Evolutionary conservation across 2,888 invertebrate genomes (phyloP).

Genomic region (Shargacucullia verbasci): DNA sequence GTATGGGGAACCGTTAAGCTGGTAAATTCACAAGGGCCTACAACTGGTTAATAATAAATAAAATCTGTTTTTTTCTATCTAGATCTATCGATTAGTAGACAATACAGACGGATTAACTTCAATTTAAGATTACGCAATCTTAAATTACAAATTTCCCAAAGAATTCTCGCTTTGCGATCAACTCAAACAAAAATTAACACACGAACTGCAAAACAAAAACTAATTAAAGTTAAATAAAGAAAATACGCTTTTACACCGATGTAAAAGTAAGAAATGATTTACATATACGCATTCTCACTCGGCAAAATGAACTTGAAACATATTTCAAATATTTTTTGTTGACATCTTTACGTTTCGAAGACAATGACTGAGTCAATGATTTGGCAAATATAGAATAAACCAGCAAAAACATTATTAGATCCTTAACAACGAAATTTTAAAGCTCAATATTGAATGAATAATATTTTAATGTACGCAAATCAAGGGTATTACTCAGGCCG

Average conservation of each 20-base stretch:
- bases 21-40: too few relatives aligned
- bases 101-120: too few relatives aligned
- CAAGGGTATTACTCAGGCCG: conserved; percentile 1
- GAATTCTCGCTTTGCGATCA: too few relatives aligned
- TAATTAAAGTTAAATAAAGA: conserved; percentile 1
- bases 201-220: not conserved
- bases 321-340: conserved; percentile 68
- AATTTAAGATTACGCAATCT: too few relatives aligned
- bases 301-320: conserved; percentile 50
- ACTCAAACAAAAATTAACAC: too few relatives aligned
- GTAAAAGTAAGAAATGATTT: conserved; percentile 33
- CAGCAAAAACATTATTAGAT: not conserved
- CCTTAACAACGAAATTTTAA: rapidly evolving
- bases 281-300: conserved; percentile 39
- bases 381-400: conserved; percentile 36
- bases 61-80: too few relatives aligned
- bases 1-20: too few relatives aligned
- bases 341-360: conserved; percentile 73
- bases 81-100: too few relatives aligned
- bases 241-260: conserved; percentile 14
- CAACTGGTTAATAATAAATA: too few relatives aligned
- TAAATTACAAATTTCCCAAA: too few relatives aligned
- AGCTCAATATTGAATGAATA: conserved; percentile 12
- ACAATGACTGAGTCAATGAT: conserved; percentile 70
- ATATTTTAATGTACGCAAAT: conserved; percentile 3